phyloP scores from a whole-genome alignment of 2,797 vertebrate genomes.

The Sebastes paucispinis region DNA sequence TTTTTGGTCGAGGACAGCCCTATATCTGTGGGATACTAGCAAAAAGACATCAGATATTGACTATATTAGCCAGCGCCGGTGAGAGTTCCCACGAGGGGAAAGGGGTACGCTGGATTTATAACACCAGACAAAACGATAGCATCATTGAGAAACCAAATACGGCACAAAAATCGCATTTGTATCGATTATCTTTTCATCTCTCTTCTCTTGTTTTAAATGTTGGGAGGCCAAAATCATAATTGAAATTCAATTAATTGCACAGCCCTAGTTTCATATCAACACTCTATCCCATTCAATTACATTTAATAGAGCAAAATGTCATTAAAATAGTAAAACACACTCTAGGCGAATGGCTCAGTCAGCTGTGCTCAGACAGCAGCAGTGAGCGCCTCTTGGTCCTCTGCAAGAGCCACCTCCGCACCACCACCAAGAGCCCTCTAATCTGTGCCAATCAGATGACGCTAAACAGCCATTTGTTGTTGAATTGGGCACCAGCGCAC shows the following conservation, averaged over 20 bases:
- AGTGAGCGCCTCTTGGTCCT: slow-evolving; percentile 46
- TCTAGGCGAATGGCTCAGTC: slow-evolving; percentile 28
- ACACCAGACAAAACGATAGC: no score
- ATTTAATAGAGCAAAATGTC: slow-evolving; percentile 20
- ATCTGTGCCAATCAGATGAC: slow-evolving; percentile 81
- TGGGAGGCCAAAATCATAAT: no score
- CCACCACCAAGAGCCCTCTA: slow-evolving; percentile 66
- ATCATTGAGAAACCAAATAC: no score
- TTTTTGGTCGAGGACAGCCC: fast-evolving
- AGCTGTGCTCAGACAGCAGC: slow-evolving; percentile 53
- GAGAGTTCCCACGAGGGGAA: no score
- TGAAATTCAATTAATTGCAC: no score
- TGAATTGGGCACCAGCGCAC: slow-evolving; percentile 58
- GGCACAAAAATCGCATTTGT: no score
- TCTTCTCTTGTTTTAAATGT: no score
- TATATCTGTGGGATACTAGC: background rate
- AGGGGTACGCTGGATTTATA: fast-evolving
- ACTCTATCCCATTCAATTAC: background rate
- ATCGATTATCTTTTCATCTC: no score
- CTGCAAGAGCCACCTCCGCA: slow-evolving; percentile 68
- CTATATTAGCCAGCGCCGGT: no score
- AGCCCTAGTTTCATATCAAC: background rate
- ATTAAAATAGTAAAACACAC: slow-evolving; percentile 23
- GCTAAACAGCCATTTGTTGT: slow-evolving; percentile 76
- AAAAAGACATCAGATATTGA: background rate